Percentiles rank a stretch among this genome's conserved stretches.
Conservation (phyloP, 2,113 vertebrate genomes). For the Antechinus stuartii region DNA sequence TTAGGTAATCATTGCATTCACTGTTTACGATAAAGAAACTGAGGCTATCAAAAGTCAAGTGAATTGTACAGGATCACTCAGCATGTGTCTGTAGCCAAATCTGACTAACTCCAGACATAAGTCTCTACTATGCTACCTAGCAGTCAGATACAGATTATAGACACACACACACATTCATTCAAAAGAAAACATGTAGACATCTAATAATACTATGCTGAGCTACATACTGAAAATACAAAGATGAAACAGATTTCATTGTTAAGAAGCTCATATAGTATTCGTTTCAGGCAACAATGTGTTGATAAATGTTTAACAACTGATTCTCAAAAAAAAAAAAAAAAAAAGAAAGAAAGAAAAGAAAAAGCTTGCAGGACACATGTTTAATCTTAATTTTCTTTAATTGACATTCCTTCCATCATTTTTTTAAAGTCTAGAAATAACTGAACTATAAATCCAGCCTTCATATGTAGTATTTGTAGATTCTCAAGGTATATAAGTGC, state of each 20-base stretch:
- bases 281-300: background rate
- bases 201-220: background rate
- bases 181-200: background rate
- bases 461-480: background rate
- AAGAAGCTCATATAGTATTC: background rate
- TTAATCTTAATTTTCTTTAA: too few relatives aligned
- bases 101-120: background rate
- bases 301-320: too few relatives aligned
- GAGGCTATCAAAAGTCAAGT: background rate
- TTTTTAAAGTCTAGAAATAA: too few relatives aligned
- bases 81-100: background rate
- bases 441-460: too few relatives aligned
- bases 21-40: background rate
- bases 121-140: background rate
- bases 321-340: too few relatives aligned
- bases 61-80: background rate
- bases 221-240: background rate
- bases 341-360: too few relatives aligned
- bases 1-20: background rate
- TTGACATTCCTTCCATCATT: too few relatives aligned
- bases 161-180: background rate
- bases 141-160: background rate
- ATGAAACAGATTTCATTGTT: background rate
- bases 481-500: background rate
- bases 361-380: too few relatives aligned